Base-by-base conservation (phyloP, 2,888 invertebrate species). In the Hofmannophila pseudospretella region DNA sequence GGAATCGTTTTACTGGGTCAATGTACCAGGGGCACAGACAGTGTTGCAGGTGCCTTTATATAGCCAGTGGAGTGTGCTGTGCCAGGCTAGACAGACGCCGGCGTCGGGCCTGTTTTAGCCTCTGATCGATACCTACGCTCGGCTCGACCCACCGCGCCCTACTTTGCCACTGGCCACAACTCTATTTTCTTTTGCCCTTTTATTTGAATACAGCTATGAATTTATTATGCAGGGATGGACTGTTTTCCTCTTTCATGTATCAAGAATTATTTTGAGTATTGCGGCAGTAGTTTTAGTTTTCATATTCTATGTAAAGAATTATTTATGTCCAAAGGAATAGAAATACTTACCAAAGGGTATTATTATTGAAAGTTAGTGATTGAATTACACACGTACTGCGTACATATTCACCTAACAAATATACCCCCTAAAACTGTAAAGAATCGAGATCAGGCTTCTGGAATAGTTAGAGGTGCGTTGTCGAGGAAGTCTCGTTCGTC, bases 51-150 rank as follows among this genome's bases (percentile, higher is more conserved):
- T 73, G 70, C 62, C 58, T 64, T 51, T 67, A 59, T 62, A 56
- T 66, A 62, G 55, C 39, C 44, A 43, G 47, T 39, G 38, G 64
- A 58, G 57, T 59, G 57, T 61, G 66, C 62, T 72, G 65, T 68
- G 60, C 67, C 53, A 11, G 59, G 67, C 71, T 64, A 80, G 78
- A 72, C 77, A 72, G 72, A 54, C 74, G 65, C 54, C 53, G 66
- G 59, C 64, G 63, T 57, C 61, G 64, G 45, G 70, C 67, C 77
- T 70, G 76, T 79, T 84, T 79, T 78, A 82, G 73, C 67, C 48
- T 38, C 74, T 82, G 78, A 81, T 85, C 85, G 77, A 85, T 85
- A 85, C 67, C 56, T 52, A 51, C 57, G n/a, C n/a, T n/a, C n/a
- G 7, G 58, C 58, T 53, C 70, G 60, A 56, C 69, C 67, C 62